Evolutionary conservation across 1,140 invertebrate species (phyloP).

Genomic region (Parasteatoda tepidariorum): DNA sequence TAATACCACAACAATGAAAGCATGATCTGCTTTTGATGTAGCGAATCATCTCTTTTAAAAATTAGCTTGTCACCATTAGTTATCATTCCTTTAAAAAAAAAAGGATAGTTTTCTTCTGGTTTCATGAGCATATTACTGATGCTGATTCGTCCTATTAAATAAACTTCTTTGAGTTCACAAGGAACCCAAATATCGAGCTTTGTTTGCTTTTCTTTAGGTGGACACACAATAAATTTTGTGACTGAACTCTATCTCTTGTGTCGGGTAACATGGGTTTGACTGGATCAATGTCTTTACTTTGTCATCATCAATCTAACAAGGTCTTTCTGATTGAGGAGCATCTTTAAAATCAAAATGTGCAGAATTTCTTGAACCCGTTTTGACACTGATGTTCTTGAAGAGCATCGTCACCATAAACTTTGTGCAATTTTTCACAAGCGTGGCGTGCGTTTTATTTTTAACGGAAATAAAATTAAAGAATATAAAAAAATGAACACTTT

Average conservation of each 20-base stretch:
- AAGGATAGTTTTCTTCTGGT: background rate
- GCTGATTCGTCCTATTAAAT: background rate
- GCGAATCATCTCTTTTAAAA: background rate
- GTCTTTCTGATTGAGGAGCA: too few relatives aligned
- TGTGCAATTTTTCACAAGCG: background rate
- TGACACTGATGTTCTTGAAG: too few relatives aligned
- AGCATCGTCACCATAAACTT: background rate
- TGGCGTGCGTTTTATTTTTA: background rate
- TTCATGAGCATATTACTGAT: background rate
- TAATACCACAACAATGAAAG: too few relatives aligned
- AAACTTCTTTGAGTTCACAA: slow-evolving; percentile 7
- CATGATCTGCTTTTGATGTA: too few relatives aligned
- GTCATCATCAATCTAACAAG: too few relatives aligned
- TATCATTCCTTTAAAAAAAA: background rate
- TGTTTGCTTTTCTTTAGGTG: background rate
- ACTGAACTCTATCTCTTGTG: too few relatives aligned
- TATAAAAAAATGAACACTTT: too few relatives aligned
- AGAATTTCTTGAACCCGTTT: too few relatives aligned
- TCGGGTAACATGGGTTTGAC: too few relatives aligned
- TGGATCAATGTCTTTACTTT: too few relatives aligned
- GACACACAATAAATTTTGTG: too few relatives aligned
- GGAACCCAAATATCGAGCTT: background rate
- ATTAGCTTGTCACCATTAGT: background rate
- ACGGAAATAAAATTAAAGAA: background rate
- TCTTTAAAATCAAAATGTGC: too few relatives aligned